Evolutionary conservation across 1,140 invertebrate species (phyloP).

Genomic region (Saccostrea glomerata): DNA sequence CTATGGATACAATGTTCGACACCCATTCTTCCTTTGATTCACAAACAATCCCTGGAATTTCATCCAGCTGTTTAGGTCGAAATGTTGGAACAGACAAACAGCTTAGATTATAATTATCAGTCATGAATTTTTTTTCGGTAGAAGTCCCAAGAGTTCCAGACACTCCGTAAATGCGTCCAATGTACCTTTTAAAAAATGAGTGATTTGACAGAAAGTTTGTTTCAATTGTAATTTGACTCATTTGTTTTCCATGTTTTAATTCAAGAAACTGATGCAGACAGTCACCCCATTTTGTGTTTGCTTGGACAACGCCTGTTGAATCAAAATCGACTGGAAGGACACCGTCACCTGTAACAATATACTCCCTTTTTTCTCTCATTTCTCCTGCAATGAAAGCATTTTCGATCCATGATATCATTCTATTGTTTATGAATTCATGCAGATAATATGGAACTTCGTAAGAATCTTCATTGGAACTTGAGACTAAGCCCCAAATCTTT

Average conservation of each 20-base stretch:
- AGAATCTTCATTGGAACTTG: neutral
- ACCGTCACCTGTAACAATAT: neutral
- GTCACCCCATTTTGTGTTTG: slow-evolving; percentile 42
- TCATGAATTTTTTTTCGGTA: neutral
- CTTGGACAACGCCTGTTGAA: neutral
- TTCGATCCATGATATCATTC: neutral
- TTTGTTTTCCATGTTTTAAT: slow-evolving; percentile 19
- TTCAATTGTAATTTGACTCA: neutral
- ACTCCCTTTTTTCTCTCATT: neutral
- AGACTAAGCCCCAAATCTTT: neutral
- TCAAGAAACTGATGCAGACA: slow-evolving; percentile 43
- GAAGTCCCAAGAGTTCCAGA: neutral
- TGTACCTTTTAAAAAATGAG: slow-evolving; percentile 10
- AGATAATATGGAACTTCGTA: neutral
- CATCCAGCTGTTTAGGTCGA: neutral
- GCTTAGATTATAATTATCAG: neutral
- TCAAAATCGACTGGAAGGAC: slow-evolving; percentile 42
- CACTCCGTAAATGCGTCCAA: neutral
- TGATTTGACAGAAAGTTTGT: slow-evolving; percentile 27
- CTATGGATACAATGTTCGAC: neutral
- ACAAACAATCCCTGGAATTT: neutral
- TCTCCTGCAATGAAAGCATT: slow-evolving; percentile 25
- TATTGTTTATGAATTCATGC: neutral
- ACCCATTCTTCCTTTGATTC: neutral
- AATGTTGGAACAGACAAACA: neutral